Conservation (phyloP, 2,888 invertebrate species). For the Acrobasis repandana region DNA sequence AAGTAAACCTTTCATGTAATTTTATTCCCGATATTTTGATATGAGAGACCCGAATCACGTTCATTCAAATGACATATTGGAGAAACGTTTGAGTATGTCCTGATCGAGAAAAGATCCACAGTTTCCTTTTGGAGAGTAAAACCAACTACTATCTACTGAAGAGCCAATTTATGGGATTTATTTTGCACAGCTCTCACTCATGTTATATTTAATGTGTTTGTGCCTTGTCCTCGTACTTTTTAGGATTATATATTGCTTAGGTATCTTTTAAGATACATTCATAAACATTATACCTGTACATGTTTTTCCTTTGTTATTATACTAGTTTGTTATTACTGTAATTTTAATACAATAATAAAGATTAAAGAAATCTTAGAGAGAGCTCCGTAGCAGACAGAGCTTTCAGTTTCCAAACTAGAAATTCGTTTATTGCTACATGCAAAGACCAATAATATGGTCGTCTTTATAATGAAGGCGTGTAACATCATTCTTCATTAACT, state of each 20-base stretch:
- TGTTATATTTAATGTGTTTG: slow-evolving; percentile 29
- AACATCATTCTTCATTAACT: slow-evolving; percentile 65
- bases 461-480: slow-evolving; percentile 48
- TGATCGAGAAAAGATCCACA: slow-evolving; percentile 61
- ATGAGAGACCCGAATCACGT: slow-evolving; percentile 66
- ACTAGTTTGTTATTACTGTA: too few relatives aligned
- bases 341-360: too few relatives aligned
- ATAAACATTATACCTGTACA: too few relatives aligned
- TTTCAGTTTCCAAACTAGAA: background rate
- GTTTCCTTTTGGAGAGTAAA: slow-evolving; percentile 64
- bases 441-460: slow-evolving; percentile 34
- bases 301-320: too few relatives aligned
- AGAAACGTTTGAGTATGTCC: slow-evolving; percentile 67
- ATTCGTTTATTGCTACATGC: slow-evolving; percentile 1
- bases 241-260: background rate
- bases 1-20: slow-evolving; percentile 77
- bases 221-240: background rate
- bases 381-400: too few relatives aligned
- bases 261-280: background rate
- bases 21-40: slow-evolving; percentile 74
- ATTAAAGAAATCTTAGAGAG: too few relatives aligned
- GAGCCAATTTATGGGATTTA: slow-evolving; percentile 64
- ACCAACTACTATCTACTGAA: slow-evolving; percentile 61
- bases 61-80: slow-evolving; percentile 78
- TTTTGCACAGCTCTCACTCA: slow-evolving; percentile 46